Evolutionary conservation across 2,888 invertebrate genomes (phyloP).

Genomic region (Galeruca laticollis): DNA sequence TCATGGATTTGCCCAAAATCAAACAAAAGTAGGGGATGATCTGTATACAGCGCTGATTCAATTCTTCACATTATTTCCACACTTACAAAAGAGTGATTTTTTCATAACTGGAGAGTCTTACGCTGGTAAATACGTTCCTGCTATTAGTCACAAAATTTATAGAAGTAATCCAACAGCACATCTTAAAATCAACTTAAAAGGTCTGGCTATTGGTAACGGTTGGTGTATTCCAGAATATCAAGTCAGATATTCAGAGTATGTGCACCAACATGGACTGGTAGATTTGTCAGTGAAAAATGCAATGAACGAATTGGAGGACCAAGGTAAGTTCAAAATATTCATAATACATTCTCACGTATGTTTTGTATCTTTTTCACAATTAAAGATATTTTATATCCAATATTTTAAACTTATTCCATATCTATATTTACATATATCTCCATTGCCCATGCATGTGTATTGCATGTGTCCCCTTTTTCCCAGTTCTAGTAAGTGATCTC

Average conservation of each 20-base stretch:
- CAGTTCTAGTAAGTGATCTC: too few species aligned
- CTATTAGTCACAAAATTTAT: constrained; percentile 69
- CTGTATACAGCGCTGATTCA: constrained; percentile 81
- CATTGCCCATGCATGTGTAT: too few species aligned
- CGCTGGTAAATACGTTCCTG: constrained; percentile 83
- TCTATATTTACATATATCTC: too few species aligned
- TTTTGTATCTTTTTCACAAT: too few species aligned
- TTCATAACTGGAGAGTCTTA: constrained; percentile 91
- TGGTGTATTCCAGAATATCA: constrained; percentile 81
- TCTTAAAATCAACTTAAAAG: constrained; percentile 75
- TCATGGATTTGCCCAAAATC: constrained; percentile 81
- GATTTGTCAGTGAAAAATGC: constrained; percentile 68
- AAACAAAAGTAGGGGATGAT: constrained; percentile 82
- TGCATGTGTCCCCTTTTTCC: too few species aligned
- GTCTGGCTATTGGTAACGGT: constrained; percentile 81
- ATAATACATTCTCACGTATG: too few species aligned
- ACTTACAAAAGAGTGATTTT: constrained; percentile 78
- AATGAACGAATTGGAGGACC: constrained; percentile 61
- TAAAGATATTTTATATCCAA: too few species aligned
- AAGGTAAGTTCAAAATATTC: constrained; percentile 22
- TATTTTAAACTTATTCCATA: too few species aligned
- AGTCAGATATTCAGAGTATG: constrained; percentile 75
- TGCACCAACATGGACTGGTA: constrained; percentile 78
- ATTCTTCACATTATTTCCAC: constrained; percentile 84
- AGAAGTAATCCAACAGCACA: constrained; percentile 7